These are phyloP conservation scores for Thymelicus acteon DNA, from an alignment of 2,888 invertebrate species.

Conservation along the genomic window DNA sequence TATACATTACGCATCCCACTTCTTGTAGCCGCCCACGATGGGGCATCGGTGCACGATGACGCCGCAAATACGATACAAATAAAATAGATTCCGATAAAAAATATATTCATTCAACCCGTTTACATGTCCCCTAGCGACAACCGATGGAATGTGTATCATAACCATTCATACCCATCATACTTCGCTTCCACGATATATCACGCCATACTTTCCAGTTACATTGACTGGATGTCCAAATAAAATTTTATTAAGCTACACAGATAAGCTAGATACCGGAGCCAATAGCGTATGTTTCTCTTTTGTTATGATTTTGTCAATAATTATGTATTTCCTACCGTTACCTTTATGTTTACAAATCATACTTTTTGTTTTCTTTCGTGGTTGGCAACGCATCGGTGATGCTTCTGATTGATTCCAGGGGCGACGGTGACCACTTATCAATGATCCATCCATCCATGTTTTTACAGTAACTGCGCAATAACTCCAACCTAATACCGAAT, in stretches of 20 bases:
- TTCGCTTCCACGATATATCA: constrained; percentile 33
- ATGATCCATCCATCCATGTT: too few relatives aligned
- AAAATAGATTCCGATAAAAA: constrained; percentile 64
- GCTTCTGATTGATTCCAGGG: too few relatives aligned
- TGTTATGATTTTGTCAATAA: background rate
- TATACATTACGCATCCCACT: constrained; percentile 61
- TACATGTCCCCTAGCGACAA: constrained; percentile 38
- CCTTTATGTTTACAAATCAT: too few relatives aligned
- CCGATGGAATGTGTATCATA: constrained; percentile 45
- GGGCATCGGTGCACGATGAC: constrained; percentile 53
- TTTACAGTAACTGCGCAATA: too few relatives aligned
- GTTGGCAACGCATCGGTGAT: too few relatives aligned
- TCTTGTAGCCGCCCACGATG: constrained; percentile 54
- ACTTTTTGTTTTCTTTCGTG: too few relatives aligned
- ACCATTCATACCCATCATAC: constrained; percentile 46
- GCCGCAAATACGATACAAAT: constrained; percentile 60
- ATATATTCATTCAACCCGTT: constrained; percentile 60
- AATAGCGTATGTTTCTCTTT: background rate
- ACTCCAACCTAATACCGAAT: background rate
- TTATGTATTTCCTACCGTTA: too few relatives aligned
- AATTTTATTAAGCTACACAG: constrained; percentile 31
- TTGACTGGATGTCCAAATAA: constrained; percentile 16
- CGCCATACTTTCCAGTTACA: constrained; percentile 29
- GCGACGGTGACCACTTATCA: too few relatives aligned
- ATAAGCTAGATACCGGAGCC: constrained; percentile 12